These are phyloP conservation scores for Antechinus stuartii DNA, from an alignment of 2,113 vertebrate species.

Conservation along the genomic window DNA sequence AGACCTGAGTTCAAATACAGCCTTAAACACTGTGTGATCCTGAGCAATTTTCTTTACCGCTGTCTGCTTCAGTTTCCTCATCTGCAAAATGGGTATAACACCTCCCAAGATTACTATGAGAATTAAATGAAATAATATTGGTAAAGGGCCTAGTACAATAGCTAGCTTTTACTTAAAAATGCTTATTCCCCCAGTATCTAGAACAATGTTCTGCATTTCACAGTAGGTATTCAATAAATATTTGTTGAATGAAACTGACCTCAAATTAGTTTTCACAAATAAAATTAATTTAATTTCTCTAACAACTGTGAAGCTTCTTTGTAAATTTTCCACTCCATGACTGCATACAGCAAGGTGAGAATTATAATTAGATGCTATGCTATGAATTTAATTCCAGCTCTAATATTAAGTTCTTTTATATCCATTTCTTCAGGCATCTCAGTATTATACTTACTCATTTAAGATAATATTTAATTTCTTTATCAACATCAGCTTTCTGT, in stretches of 20 bases:
- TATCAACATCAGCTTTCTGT: neutral
- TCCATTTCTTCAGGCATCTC: neutral
- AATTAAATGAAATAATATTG: neutral
- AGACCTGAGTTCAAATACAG: neutral
- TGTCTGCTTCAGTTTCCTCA: neutral
- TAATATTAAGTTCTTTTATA: neutral
- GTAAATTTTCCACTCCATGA: neutral
- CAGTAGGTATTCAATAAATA: neutral
- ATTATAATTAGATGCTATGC: neutral
- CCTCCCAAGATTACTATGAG: neutral
- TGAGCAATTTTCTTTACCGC: neutral
- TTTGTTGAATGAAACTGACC: neutral
- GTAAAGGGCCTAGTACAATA: neutral
- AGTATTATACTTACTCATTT: neutral
- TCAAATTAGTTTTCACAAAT: neutral
- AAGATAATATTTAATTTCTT: neutral
- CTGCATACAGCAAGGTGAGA: constrained; percentile 6
- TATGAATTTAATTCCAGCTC: neutral
- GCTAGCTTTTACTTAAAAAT: neutral
- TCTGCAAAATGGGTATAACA: neutral
- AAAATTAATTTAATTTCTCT: neutral
- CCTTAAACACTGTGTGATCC: neutral
- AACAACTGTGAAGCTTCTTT: neutral
- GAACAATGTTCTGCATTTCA: neutral
- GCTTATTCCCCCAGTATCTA: neutral